phyloP scores from a whole-genome alignment of 2,113 vertebrate species.

The Coregonus clupeaformis region DNA sequence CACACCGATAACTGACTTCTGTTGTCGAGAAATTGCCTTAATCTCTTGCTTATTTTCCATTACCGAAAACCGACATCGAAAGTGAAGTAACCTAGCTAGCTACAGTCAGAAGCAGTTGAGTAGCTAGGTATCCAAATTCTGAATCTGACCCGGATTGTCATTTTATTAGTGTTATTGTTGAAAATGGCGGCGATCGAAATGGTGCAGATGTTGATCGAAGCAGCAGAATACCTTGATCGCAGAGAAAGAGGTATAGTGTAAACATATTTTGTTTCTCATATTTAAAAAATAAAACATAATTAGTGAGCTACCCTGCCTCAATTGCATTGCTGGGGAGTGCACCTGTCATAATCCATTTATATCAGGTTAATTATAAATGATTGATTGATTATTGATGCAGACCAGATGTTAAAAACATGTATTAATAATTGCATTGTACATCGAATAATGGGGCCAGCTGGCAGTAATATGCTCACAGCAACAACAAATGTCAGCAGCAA shows the following conservation, averaged over 20 bases:
- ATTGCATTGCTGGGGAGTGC: neutral
- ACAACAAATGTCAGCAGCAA: too few species aligned
- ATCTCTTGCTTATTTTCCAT: neutral
- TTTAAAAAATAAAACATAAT: too few species aligned
- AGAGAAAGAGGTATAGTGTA: conserved; percentile 86
- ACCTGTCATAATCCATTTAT: neutral
- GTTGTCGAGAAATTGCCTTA: neutral
- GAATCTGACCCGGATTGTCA: conserved; percentile 62
- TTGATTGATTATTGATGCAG: too few species aligned
- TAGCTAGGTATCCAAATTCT: conserved; percentile 20
- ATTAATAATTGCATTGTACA: neutral
- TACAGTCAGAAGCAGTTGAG: conserved; percentile 24
- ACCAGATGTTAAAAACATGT: too few species aligned
- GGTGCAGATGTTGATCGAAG: conserved; percentile 95
- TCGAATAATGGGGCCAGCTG: neutral
- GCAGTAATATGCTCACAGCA: too few species aligned
- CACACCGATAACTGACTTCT: neutral
- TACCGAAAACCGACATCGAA: neutral
- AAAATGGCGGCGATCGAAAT: conserved; percentile 89
- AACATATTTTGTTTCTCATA: conserved; percentile 8
- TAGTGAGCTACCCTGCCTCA: neutral
- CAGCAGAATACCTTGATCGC: conserved; percentile 91
- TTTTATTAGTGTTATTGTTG: conserved; percentile 70
- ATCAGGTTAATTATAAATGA: neutral
- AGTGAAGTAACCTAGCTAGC: neutral